These are phyloP conservation scores for Drosophila athabasca DNA, from an alignment of 1,140 invertebrate species.

Conservation along the genomic window DNA sequence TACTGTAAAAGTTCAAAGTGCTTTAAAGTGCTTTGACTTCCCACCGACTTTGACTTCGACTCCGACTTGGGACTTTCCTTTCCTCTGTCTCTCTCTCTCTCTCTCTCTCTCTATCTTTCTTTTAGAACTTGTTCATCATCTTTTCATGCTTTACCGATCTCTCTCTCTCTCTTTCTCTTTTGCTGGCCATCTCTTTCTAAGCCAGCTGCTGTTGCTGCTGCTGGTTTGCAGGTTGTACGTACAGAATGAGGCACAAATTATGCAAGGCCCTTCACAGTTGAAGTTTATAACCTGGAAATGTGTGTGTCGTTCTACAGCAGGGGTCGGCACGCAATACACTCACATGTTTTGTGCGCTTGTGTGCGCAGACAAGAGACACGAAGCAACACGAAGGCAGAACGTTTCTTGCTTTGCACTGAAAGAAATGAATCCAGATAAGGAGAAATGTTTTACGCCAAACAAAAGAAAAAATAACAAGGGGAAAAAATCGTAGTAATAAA, in stretches of 20 bases:
- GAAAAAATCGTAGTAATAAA: too few relatives aligned
- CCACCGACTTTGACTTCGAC: constrained; percentile 32
- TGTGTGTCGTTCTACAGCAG: constrained; percentile 13
- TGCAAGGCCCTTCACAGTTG: constrained; percentile 43
- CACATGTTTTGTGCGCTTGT: too few relatives aligned
- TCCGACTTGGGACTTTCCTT: constrained; percentile 27
- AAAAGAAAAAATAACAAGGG: too few relatives aligned
- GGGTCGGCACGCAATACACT: too few relatives aligned
- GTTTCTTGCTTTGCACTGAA: too few relatives aligned
- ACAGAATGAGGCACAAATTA: constrained; percentile 40
- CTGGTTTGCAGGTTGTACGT: constrained; percentile 38
- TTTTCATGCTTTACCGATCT: constrained; percentile 6
- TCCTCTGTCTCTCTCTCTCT: constrained; percentile 12
- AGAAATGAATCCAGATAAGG: too few relatives aligned
- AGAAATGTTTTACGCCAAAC: too few relatives aligned
- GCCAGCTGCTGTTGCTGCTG: constrained; percentile 15
- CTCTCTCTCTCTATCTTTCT: background rate
- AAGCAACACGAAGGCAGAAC: too few relatives aligned
- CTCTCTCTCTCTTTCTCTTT: background rate
- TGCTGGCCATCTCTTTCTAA: background rate
- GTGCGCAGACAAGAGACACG: too few relatives aligned
- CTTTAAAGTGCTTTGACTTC: constrained; percentile 77
- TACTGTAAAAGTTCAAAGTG: constrained; percentile 61
- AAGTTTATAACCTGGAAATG: constrained; percentile 25
- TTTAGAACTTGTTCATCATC: constrained; percentile 52